phyloP scores from a whole-genome alignment of 2,888 invertebrate genomes.

The Colletes collaris region DNA sequence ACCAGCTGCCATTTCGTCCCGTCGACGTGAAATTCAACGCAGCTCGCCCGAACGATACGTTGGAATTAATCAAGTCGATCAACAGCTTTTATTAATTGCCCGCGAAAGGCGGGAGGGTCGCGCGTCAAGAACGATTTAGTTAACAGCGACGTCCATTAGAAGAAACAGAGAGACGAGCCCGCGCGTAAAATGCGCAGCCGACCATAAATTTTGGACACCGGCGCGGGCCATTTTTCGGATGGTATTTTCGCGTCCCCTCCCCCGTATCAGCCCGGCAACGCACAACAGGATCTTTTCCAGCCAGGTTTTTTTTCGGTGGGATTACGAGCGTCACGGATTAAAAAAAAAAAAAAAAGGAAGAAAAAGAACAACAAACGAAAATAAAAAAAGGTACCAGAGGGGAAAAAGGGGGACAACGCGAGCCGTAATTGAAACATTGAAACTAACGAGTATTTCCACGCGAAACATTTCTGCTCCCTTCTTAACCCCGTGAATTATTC shows the following conservation, averaged over 20 bases:
- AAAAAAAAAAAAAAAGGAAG: too few species aligned
- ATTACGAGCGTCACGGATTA: background rate
- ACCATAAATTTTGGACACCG: conserved; percentile 10
- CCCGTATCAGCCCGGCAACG: background rate
- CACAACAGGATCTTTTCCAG: conserved; percentile 12
- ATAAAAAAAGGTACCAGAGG: too few species aligned
- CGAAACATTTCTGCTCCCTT: conserved; percentile 23
- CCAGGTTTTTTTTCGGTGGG: background rate
- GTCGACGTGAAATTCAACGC: conserved; percentile 8
- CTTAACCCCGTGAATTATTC: conserved; percentile 37
- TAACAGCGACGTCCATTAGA: background rate
- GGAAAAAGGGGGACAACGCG: background rate
- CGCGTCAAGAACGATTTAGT: background rate
- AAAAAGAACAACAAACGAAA: background rate
- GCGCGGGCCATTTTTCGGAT: conserved; percentile 8
- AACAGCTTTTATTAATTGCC: conserved; percentile 2
- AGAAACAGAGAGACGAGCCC: background rate
- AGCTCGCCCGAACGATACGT: background rate
- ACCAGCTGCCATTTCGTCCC: background rate
- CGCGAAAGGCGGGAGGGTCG: background rate
- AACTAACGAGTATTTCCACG: conserved; percentile 13
- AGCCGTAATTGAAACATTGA: conserved; percentile 32
- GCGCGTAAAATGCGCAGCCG: background rate
- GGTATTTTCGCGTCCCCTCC: background rate
- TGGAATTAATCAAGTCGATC: conserved; percentile 36